Evolutionary conservation across 2,797 vertebrate genomes (phyloP).

Genomic region (Cirrhinus mrigala): DNA sequence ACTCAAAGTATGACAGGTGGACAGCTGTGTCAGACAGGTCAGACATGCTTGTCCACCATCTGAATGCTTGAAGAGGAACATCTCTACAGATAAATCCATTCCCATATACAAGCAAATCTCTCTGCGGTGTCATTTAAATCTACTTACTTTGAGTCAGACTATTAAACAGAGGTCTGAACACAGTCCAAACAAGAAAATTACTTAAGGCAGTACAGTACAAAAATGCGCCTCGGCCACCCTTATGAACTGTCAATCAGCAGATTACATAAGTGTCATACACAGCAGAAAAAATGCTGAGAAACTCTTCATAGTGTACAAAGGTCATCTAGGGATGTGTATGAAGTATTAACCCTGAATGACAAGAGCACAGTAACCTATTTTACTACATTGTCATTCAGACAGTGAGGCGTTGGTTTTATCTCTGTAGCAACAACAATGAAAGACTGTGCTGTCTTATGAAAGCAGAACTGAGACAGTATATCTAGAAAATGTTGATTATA

Average conservation of each 20-base stretch:
- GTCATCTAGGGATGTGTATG: constrained; percentile 3
- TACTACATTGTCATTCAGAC: neutral
- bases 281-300: neutral
- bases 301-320: constrained; percentile 5
- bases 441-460: neutral
- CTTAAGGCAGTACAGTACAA: neutral
- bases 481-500: neutral
- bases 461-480: neutral
- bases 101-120: neutral
- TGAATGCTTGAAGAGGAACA: neutral
- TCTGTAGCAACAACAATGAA: constrained; percentile 12
- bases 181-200: neutral
- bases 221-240: neutral
- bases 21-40: constrained; percentile 11
- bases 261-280: constrained; percentile 11
- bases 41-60: neutral
- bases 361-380: constrained; percentile 33
- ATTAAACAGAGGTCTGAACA: neutral
- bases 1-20: constrained; percentile 4
- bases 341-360: constrained; percentile 6
- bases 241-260: neutral
- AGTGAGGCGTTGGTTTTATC: neutral
- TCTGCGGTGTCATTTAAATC: neutral
- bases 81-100: neutral
- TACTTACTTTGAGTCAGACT: neutral